phyloP scores from a whole-genome alignment of 2,888 invertebrate genomes.

The Drosophila meridiana region DNA sequence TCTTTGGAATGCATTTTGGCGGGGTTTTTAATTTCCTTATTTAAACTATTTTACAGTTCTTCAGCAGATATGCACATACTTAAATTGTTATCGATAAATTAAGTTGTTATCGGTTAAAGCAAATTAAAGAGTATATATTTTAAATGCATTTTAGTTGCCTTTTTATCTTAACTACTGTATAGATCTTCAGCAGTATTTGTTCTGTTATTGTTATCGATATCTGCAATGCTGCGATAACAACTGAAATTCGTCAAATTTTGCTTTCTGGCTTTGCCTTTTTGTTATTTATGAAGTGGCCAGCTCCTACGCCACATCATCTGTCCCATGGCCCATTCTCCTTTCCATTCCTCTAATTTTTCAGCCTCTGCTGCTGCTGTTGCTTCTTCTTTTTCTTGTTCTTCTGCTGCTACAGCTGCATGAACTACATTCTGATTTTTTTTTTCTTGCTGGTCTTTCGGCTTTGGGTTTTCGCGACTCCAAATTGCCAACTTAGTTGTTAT shows the following conservation, averaged over 20 bases:
- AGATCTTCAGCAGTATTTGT: neutral
- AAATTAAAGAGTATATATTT: no score
- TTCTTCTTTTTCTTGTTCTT: slow-evolving; percentile 7
- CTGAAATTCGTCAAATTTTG: slow-evolving; percentile 30
- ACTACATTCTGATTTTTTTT: slow-evolving; percentile 10
- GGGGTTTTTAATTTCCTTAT: no score
- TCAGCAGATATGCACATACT: neutral
- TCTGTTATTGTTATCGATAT: slow-evolving; percentile 4
- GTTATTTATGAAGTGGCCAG: slow-evolving; percentile 45
- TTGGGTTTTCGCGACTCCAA: slow-evolving; percentile 68
- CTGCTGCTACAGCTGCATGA: slow-evolving; percentile 18
- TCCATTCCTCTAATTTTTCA: no score
- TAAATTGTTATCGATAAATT: neutral
- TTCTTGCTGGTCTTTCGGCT: slow-evolving; percentile 29
- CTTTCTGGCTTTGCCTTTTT: slow-evolving; percentile 12
- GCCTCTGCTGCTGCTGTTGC: slow-evolving; percentile 38
- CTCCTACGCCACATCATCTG: neutral
- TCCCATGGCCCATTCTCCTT: neutral
- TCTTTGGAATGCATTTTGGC: no score
- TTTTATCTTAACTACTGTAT: no score
- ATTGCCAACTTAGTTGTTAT: slow-evolving; percentile 79
- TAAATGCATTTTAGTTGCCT: no score
- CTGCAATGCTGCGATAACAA: slow-evolving; percentile 5
- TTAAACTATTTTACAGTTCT: no score
- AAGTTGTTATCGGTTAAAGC: neutral